Conservation (phyloP, 2,113 vertebrate genomes). For the Oplegnathus fasciatus region DNA sequence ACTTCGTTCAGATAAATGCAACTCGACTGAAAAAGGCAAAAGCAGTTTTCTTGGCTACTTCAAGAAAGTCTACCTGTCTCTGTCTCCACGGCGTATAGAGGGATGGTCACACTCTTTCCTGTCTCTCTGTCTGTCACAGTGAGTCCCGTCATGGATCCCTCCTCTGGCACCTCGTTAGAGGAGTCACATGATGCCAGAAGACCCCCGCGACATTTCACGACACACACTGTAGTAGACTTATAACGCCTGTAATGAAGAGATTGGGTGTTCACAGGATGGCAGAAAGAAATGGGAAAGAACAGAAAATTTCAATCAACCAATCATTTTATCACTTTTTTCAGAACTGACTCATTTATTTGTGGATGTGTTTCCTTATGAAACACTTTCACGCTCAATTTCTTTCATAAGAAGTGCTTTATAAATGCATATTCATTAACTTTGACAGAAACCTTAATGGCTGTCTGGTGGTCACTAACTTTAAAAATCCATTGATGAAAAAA, state of each 20-base stretch:
- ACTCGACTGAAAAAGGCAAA: neutral
- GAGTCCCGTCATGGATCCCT: slow-evolving; percentile 74
- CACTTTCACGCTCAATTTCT: neutral
- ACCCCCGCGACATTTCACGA: slow-evolving; percentile 71
- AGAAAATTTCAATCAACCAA: neutral
- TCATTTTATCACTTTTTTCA: neutral
- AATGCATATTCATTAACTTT: neutral
- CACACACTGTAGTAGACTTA: slow-evolving; percentile 64
- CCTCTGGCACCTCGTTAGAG: slow-evolving; percentile 55
- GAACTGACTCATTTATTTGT: neutral
- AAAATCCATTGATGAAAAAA: too few species aligned
- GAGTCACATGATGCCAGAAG: slow-evolving; percentile 19
- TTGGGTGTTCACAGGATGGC: neutral
- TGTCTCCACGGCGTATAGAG: slow-evolving; percentile 53
- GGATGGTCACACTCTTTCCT: slow-evolving; percentile 66
- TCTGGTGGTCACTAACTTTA: too few species aligned
- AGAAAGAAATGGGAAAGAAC: slow-evolving; percentile 2
- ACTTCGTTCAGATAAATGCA: slow-evolving; percentile 25
- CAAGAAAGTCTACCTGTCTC: slow-evolving; percentile 54
- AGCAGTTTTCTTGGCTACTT: neutral
- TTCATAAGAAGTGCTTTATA: neutral
- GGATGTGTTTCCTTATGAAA: neutral
- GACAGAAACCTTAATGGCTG: neutral
- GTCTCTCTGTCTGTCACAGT: slow-evolving; percentile 74
- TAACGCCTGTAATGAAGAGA: slow-evolving; percentile 48